Evolutionary conservation across 2,797 vertebrate genomes (phyloP).

Genomic region (Holocentrus rufus): DNA sequence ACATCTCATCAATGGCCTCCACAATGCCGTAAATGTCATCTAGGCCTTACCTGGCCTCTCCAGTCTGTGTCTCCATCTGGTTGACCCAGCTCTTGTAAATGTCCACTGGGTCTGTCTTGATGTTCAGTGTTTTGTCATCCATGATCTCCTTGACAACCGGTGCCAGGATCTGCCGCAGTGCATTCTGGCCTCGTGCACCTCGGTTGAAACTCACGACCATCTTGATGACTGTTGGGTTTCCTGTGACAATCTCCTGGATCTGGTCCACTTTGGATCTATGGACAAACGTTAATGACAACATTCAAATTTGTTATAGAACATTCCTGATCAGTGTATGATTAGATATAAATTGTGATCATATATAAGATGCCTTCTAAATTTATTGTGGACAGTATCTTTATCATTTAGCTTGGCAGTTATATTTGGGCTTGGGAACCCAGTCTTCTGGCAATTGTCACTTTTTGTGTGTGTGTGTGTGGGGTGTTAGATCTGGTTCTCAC

Average conservation of each 20-base stretch:
- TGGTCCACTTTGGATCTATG: conserved; percentile 96
- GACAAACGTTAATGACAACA: background rate
- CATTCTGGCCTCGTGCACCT: conserved; percentile 94
- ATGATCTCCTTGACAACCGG: conserved; percentile 98
- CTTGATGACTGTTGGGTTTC: conserved; percentile 98
- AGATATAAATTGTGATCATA: no score
- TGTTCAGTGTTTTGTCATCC: conserved; percentile 96
- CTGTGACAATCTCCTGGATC: conserved; percentile 97
- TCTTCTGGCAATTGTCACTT: background rate
- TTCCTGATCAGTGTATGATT: background rate
- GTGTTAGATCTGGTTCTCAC: conserved; percentile 74
- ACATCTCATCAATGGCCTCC: no score
- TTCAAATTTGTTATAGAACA: no score
- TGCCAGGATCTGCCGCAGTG: conserved; percentile 92
- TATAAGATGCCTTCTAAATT: no score
- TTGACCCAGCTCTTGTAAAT: conserved; percentile 99
- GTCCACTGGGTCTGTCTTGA: conserved; percentile 97
- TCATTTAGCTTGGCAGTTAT: background rate
- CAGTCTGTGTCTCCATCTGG: conserved; percentile 99
- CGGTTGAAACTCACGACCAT: conserved; percentile 99
- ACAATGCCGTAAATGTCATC: background rate
- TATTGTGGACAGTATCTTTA: background rate
- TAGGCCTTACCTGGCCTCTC: conserved; percentile 91
- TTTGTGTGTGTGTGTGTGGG: background rate
- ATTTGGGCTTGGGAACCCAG: background rate